Evolutionary conservation across 2,113 vertebrate species (phyloP).

Genomic region (Edolisoma coerulescens): DNA sequence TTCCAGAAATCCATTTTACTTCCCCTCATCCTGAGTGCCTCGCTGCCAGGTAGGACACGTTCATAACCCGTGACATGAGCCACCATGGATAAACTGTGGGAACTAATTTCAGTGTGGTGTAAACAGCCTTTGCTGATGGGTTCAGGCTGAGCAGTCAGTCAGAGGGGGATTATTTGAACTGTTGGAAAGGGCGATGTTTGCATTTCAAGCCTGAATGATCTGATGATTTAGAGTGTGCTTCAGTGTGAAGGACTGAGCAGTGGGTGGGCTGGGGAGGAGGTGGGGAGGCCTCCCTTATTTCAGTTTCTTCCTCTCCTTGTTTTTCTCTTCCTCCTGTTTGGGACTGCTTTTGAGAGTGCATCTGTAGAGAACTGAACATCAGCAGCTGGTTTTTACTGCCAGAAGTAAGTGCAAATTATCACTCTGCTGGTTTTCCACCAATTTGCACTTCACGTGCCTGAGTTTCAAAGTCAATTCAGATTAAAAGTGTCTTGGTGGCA

Average conservation of each 20-base stretch:
- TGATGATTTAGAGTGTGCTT: not conserved
- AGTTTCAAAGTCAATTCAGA: not conserved
- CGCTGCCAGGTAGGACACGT: slow-evolving; percentile 3
- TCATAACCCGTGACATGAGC: not conserved
- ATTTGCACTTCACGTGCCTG: not conserved
- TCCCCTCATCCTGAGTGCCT: slow-evolving; percentile 5
- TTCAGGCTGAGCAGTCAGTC: not conserved
- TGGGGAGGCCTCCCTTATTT: not conserved
- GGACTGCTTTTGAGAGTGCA: not conserved
- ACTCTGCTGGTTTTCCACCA: not conserved
- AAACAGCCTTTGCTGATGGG: not conserved
- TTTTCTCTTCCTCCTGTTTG: not conserved
- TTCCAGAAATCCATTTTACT: slow-evolving; percentile 22
- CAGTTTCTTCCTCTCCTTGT: not conserved
- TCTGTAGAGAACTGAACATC: not conserved
- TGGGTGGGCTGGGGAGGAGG: not conserved
- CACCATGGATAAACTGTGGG: accelerated
- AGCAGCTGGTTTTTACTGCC: not conserved
- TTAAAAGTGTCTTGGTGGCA: not conserved
- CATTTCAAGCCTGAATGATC: not conserved
- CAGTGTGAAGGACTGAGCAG: not conserved
- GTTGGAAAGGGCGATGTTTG: not conserved
- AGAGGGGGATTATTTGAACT: not conserved
- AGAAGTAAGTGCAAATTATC: not conserved
- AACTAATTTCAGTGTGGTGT: not conserved